Evolutionary conservation across 2,888 invertebrate species (phyloP), one percentile per base, ranked within the genome.

Genomic region (Epinotia demarniana): DNA sequence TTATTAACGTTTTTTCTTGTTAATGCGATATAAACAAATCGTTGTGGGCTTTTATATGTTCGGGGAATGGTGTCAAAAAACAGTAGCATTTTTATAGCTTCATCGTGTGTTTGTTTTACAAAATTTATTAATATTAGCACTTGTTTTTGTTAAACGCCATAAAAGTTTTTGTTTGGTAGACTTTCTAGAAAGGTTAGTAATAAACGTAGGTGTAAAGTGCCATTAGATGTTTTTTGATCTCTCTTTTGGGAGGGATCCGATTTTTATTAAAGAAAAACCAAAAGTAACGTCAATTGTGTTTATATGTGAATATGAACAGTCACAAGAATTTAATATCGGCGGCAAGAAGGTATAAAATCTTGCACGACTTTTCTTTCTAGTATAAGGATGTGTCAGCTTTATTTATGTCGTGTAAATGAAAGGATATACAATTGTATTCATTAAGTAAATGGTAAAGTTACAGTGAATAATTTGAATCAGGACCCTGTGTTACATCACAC

Each of bases 81-180:
- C 93, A 86, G 93, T 93, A 94, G 93, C 93, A 84, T 90, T 90
- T 90, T 92, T 88, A 92, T 92, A 83, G 90, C 91, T 92, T 90
- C 89, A 92, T 93, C 90, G 87, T 85, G 87, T 84, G 85, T 88
- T 87, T 90, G 86, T 90, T 87, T 87, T 82, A 79, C 86, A 81
- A 87, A 85, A 86, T 90, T 87, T 89, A 88, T 87, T 86, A 85
- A 79, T 82, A 83, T 82, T 85, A 81, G 80, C 79, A 79, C 79
- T 81, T 78, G 76, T 80, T 82, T 84, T 84, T 87, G 82, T 82
- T 79, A 78, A 79, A 77, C 76, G 80, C 77, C 76, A 81, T 86
- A 83, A 85, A 85, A 77, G 73, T 78, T 77, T 78, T 62, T 80
- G 76, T 79, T 79, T 19, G 0, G 23, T 9, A 23, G 70, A 39